Evolutionary conservation across 2,797 vertebrate species (phyloP).

Genomic region (Aplochiton taeniatus): DNA sequence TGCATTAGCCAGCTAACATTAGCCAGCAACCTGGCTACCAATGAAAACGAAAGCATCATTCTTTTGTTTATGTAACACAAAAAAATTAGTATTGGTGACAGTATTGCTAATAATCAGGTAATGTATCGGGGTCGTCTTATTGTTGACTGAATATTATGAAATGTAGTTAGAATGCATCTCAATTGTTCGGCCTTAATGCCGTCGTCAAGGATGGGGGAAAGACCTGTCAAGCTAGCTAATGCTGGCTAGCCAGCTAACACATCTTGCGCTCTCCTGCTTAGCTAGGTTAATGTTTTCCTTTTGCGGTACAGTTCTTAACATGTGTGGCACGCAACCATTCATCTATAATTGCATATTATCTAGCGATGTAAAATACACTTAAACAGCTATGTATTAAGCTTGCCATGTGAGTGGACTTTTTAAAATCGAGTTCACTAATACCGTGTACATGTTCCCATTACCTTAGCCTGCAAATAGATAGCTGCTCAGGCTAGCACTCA

Average conservation of each 20-base stretch:
- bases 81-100: too few species aligned
- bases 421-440: too few species aligned
- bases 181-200: conserved; percentile 33
- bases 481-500: conserved; percentile 53
- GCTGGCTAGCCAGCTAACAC: conserved; percentile 41
- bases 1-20: conserved; percentile 48
- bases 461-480: conserved; percentile 3
- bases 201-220: conserved; percentile 5
- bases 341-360: too few species aligned
- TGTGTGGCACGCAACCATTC: too few species aligned
- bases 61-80: neutral
- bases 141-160: neutral
- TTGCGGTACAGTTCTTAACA: too few species aligned
- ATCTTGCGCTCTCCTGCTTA: neutral
- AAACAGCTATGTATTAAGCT: too few species aligned
- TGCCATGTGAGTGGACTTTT: too few species aligned
- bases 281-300: neutral
- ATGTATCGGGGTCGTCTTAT: neutral
- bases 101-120: neutral
- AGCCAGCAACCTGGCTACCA: conserved; percentile 17
- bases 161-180: conserved; percentile 33
- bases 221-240: conserved; percentile 46
- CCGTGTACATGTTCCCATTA: too few species aligned
- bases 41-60: conserved; percentile 2
- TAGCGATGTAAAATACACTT: too few species aligned